Percentiles rank a stretch among this genome's conserved stretches.
Evolutionary conservation across 2,797 vertebrate species (phyloP).

Genomic region (Manis javanica): DNA sequence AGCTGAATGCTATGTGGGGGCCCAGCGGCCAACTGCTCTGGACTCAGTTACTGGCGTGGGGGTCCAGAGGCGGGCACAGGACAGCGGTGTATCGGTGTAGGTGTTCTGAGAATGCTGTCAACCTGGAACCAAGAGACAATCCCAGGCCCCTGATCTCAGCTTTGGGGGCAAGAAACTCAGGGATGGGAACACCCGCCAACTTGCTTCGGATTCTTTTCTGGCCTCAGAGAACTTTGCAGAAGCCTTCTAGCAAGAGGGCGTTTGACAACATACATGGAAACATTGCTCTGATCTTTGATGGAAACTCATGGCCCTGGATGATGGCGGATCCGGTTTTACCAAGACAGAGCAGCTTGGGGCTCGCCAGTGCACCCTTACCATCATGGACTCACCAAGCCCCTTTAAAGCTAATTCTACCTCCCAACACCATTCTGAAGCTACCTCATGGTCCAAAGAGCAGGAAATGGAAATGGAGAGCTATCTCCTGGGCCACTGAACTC

Average conservation of each 20-base stretch:
- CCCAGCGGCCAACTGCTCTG: no score
- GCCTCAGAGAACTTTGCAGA: not conserved
- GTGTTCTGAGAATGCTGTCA: not conserved
- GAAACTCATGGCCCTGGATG: not conserved
- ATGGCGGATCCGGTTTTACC: not conserved
- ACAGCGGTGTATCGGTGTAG: not conserved
- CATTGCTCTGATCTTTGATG: not conserved
- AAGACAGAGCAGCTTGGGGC: not conserved
- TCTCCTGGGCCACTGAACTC: not conserved
- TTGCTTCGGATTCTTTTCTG: not conserved
- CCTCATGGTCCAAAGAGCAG: not conserved
- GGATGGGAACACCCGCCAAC: not conserved
- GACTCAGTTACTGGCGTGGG: no score
- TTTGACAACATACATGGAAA: not conserved
- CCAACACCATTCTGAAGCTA: not conserved
- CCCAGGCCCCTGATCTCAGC: not conserved
- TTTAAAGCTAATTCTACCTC: not conserved
- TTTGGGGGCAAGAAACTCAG: not conserved
- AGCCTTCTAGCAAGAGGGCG: not conserved
- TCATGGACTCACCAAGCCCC: not conserved
- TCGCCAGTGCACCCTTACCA: not conserved
- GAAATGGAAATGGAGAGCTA: not conserved
- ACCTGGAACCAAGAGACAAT: not conserved
- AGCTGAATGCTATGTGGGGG: not conserved
- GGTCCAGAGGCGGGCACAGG: not conserved